These are phyloP conservation scores for Oithona nana DNA, from an alignment of 2,888 invertebrate species.

Conservation along the genomic window DNA sequence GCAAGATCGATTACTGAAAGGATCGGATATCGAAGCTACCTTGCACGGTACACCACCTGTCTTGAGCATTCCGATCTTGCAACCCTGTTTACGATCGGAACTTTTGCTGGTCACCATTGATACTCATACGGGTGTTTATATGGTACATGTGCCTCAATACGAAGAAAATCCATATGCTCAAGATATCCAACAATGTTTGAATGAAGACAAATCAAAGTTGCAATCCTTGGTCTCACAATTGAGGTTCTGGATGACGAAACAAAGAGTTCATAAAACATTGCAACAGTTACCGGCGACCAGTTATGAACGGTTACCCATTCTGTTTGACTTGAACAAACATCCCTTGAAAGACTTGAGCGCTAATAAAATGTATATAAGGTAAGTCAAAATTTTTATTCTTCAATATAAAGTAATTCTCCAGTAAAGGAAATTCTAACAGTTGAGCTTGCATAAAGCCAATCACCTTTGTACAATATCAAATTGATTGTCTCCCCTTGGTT, in stretches of 20 bases:
- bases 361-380: conserved; percentile 64
- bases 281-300: conserved; percentile 81
- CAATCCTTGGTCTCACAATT: conserved; percentile 48
- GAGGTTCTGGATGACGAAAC: conserved; percentile 69
- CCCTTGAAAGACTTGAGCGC: conserved; percentile 45
- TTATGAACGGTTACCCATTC: conserved; percentile 60
- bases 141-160: conserved; percentile 80
- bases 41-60: conserved; percentile 81
- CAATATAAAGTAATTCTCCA: too few species aligned
- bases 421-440: too few species aligned
- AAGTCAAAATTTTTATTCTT: too few species aligned
- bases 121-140: conserved; percentile 75
- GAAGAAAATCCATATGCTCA: conserved; percentile 54
- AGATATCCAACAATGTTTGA: conserved; percentile 61
- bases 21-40: conserved; percentile 39
- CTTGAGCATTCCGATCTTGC: conserved; percentile 67
- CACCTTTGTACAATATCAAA: too few species aligned
- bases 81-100: conserved; percentile 76
- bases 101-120: conserved; percentile 80
- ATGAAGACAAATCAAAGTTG: conserved; percentile 47
- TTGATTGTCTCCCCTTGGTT: too few species aligned
- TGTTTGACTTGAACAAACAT: conserved; percentile 36
- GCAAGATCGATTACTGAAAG: conserved; percentile 42
- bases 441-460: too few species aligned
- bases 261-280: conserved; percentile 79